These are phyloP conservation scores for Lasiurus cinereus DNA, from an alignment of 2,113 vertebrate genomes.

Conservation along the genomic window DNA sequence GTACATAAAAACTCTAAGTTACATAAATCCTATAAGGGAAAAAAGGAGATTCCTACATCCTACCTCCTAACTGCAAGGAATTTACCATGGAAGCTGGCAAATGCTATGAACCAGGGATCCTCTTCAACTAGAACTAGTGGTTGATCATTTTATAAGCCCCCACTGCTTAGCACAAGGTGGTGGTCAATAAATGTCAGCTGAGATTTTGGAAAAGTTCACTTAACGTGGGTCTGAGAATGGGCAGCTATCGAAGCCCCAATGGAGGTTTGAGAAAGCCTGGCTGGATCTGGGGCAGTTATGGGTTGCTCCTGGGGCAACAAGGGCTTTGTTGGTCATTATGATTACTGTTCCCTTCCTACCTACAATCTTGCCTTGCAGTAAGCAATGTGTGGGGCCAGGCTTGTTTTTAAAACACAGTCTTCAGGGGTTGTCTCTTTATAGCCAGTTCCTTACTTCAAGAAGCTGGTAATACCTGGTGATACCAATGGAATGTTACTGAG, in stretches of 20 bases:
- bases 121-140: background rate
- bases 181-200: background rate
- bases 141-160: background rate
- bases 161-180: background rate
- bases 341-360: background rate
- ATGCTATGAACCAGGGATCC: background rate
- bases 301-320: rapidly evolving
- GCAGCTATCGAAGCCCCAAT: background rate
- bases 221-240: background rate
- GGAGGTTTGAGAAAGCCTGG: background rate
- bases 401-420: background rate
- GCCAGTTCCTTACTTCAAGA: conserved; percentile 27
- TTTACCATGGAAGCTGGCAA: background rate
- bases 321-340: background rate
- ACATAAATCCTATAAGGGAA: background rate
- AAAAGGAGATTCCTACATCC: background rate
- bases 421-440: background rate
- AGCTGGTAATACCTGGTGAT: background rate
- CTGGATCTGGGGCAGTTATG: background rate
- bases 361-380: background rate
- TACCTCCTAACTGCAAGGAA: background rate
- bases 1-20: background rate
- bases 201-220: background rate
- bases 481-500: background rate
- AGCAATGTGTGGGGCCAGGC: background rate